phyloP scores from a whole-genome alignment of 2,113 vertebrate genomes.

The Dinomys branickii region DNA sequence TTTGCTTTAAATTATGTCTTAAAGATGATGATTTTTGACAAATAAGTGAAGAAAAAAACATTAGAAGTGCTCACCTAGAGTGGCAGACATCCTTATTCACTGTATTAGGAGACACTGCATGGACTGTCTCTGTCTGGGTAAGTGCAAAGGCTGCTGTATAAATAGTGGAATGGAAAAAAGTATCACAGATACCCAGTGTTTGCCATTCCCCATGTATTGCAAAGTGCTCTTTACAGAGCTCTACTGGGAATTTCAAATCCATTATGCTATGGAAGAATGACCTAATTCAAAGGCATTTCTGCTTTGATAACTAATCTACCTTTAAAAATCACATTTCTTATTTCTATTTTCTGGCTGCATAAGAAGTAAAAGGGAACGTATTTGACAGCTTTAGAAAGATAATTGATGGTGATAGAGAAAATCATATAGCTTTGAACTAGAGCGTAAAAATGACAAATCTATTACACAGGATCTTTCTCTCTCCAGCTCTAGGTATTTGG shows the following conservation, averaged over 20 bases:
- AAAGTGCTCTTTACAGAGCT: background rate
- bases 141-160: background rate
- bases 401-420: constrained; percentile 68
- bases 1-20: background rate
- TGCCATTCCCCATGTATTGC: background rate
- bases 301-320: constrained; percentile 68
- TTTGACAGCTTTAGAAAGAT: constrained; percentile 68
- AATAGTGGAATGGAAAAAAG: background rate
- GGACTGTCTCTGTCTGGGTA: background rate
- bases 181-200: background rate
- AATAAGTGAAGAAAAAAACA: background rate
- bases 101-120: background rate
- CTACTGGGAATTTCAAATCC: constrained; percentile 52
- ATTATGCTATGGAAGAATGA: constrained; percentile 58
- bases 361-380: constrained; percentile 46
- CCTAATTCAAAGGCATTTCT: constrained; percentile 63
- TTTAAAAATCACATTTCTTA: constrained; percentile 64
- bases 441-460: constrained; percentile 68
- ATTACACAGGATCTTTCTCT: constrained; percentile 36
- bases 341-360: constrained; percentile 61
- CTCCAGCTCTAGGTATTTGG: constrained; percentile 11
- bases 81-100: background rate
- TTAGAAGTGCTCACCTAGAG: background rate
- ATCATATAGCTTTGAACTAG: constrained; percentile 64
- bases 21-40: constrained; percentile 18